Evolutionary conservation across 2,888 invertebrate species (phyloP).

Genomic region (Pseudoips prasinana): DNA sequence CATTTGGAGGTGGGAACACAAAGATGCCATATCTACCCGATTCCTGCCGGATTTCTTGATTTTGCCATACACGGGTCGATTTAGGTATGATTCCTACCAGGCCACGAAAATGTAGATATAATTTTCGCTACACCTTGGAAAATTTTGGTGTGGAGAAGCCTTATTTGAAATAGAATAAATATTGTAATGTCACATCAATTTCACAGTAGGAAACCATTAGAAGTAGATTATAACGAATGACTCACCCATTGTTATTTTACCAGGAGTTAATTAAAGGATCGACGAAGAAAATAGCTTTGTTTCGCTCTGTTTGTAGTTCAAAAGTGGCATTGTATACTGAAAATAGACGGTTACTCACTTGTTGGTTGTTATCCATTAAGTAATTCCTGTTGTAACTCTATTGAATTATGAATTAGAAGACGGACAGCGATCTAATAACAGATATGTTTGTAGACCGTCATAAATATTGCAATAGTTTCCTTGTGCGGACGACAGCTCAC

Average conservation of each 20-base stretch:
- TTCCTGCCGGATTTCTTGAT: no score
- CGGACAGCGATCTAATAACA: conserved; percentile 6
- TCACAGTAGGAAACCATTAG: no score
- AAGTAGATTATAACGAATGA: conserved; percentile 72
- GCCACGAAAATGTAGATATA: no score
- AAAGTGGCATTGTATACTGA: conserved; percentile 39
- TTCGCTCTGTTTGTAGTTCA: conserved; percentile 49
- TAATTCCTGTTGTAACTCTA: conserved; percentile 11
- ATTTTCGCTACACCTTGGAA: no score
- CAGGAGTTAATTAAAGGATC: conserved; percentile 35
- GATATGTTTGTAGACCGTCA: conserved; percentile 21
- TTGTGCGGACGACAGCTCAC: conserved; percentile 45
- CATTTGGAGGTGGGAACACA: no score
- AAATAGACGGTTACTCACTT: conserved; percentile 49
- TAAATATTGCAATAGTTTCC: conserved; percentile 42
- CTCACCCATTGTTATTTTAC: no score
- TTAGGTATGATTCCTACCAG: no score
- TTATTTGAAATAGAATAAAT: no score
- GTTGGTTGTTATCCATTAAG: conserved; percentile 9
- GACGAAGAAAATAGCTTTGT: conserved; percentile 50
- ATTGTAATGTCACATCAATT: background rate
- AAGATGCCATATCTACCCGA: no score
- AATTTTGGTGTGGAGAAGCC: no score
- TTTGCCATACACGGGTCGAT: no score
- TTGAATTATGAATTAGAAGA: conserved; percentile 17